Conservation (phyloP, 2,797 vertebrate genomes). For the Crax fasciolata region DNA sequence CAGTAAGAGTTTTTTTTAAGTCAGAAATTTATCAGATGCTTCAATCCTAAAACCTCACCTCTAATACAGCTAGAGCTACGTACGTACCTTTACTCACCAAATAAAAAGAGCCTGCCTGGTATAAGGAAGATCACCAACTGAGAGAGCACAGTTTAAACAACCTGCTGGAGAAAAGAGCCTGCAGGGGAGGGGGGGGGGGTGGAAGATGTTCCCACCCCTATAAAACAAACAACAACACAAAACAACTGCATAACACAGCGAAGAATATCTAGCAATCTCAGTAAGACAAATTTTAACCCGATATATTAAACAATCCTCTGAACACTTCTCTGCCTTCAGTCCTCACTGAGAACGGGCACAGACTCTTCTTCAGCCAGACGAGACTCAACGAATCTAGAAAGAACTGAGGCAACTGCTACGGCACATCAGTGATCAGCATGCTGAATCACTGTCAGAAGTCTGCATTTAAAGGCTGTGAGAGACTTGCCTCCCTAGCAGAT, state of each 20-base stretch:
- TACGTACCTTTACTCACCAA: not conserved
- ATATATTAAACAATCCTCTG: not conserved
- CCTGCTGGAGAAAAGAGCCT: not conserved
- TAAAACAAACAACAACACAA: not conserved
- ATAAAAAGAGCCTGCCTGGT: not conserved
- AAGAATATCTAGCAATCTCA: not conserved
- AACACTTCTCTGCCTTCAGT: not conserved
- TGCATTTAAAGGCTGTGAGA: not conserved
- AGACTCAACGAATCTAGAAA: not conserved
- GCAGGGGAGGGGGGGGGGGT: not conserved
- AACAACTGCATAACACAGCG: not conserved
- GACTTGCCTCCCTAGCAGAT: not conserved
- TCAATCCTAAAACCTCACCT: not conserved
- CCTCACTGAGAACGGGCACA: not conserved
- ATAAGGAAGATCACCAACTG: not conserved
- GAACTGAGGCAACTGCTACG: not conserved
- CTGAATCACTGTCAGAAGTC: not conserved
- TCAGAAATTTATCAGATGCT: not conserved
- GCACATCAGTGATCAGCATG: not conserved
- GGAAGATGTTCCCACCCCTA: not conserved
- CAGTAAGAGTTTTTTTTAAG: not conserved
- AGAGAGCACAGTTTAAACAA: not conserved
- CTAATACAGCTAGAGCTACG: not conserved
- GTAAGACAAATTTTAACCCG: not conserved
- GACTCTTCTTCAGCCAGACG: not conserved